A percentile compares a stretch with the other conserved stretches of the same genome.
phyloP scores from a whole-genome alignment of 1,140 invertebrate species.

The Pachyrhynchus sulphureomaculatus region DNA sequence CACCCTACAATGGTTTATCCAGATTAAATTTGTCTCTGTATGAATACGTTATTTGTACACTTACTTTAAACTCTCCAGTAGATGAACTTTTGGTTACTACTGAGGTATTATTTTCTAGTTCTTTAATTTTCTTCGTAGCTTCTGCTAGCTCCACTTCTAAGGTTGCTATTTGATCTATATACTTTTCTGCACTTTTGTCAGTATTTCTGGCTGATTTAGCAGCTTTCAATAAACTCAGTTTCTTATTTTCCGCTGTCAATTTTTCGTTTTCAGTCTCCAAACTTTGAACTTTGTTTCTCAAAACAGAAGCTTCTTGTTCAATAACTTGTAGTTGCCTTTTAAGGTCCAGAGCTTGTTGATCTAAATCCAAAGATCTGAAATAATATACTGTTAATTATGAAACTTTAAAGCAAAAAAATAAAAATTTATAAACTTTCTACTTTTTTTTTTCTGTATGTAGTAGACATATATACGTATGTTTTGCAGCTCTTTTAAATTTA shows the following conservation, averaged over 20 bases:
- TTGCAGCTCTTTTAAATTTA: too few relatives aligned
- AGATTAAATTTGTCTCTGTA: neutral
- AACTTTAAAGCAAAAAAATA: too few relatives aligned
- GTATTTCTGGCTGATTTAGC: conserved; percentile 54
- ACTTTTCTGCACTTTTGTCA: conserved; percentile 57
- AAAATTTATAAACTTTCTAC: too few relatives aligned
- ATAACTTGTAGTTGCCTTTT: conserved; percentile 72
- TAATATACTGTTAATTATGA: conserved; percentile 18
- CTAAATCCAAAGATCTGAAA: conserved; percentile 61
- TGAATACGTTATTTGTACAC: neutral
- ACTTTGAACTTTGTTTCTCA: conserved; percentile 63
- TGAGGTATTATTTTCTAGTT: conserved; percentile 53
- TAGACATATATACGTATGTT: too few relatives aligned
- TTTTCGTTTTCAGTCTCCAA: conserved; percentile 76
- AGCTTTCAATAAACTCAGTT: conserved; percentile 55
- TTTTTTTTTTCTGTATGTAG: too few relatives aligned
- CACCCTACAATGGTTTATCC: conserved; percentile 9
- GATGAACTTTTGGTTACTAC: neutral
- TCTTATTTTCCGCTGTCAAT: conserved; percentile 70
- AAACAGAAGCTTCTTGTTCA: conserved; percentile 69
- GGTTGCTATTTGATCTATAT: conserved; percentile 61
- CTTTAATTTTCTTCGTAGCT: conserved; percentile 61
- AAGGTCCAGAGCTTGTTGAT: conserved; percentile 65
- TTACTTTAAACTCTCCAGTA: neutral
- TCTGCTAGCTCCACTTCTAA: conserved; percentile 65